These are phyloP conservation scores for Tyto alba DNA, from an alignment of 2,113 vertebrate species.

Conservation along the genomic window DNA sequence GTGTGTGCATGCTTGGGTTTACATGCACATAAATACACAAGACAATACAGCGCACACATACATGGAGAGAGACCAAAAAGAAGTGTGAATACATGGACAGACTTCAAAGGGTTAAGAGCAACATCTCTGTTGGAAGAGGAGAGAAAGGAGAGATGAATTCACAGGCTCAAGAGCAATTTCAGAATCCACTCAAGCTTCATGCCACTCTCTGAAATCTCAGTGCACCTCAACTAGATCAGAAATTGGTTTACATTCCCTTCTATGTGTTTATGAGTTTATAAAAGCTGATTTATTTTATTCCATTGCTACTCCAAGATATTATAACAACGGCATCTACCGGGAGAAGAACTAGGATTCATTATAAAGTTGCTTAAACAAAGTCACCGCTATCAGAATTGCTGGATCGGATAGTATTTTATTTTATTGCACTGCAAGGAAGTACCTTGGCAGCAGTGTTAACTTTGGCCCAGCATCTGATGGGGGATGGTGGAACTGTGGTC, in stretches of 20 bases:
- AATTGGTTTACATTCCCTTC: slow-evolving; percentile 62
- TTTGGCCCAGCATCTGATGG: not conserved
- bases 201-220: slow-evolving; percentile 53
- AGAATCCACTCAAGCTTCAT: slow-evolving; percentile 57
- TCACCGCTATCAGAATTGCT: not conserved
- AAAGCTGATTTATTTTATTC: slow-evolving; percentile 54
- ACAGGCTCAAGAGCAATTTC: slow-evolving; percentile 60
- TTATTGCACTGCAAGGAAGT: not conserved
- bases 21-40: not conserved
- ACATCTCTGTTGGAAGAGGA: not conserved
- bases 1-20: no score
- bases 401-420: not conserved
- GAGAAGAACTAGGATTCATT: slow-evolving; percentile 7
- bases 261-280: slow-evolving; percentile 58
- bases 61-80: not conserved
- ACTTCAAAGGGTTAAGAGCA: slow-evolving; percentile 24
- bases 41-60: not conserved
- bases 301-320: slow-evolving; percentile 12
- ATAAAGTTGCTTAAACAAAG: slow-evolving; percentile 41
- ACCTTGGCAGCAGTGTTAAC: not conserved
- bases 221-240: slow-evolving; percentile 47
- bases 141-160: slow-evolving; percentile 35
- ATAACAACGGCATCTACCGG: slow-evolving; percentile 6
- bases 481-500: not conserved
- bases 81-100: not conserved